Conservation (phyloP, 2,797 vertebrate species). For the Lateolabrax maculatus region DNA sequence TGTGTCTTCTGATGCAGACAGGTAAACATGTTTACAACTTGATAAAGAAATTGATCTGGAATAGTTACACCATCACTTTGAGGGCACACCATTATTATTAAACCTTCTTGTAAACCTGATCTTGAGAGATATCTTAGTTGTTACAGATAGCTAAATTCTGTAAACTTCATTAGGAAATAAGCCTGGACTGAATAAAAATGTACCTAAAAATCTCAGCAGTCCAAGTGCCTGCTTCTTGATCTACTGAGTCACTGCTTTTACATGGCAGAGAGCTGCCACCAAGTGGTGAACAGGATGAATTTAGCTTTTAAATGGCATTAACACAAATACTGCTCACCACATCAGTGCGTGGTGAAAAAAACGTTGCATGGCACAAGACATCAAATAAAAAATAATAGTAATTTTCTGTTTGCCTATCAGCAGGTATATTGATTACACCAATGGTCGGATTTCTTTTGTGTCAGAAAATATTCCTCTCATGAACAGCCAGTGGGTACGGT, state of each 20-base stretch:
- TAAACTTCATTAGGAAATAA: slow-evolving; percentile 34
- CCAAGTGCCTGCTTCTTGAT: not conserved
- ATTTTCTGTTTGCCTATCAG: not conserved
- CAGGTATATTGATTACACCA: not conserved
- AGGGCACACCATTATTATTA: slow-evolving; percentile 24
- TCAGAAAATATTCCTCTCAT: slow-evolving; percentile 18
- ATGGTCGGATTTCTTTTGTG: not conserved
- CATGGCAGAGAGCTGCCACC: slow-evolving; percentile 69
- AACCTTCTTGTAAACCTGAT: slow-evolving; percentile 53
- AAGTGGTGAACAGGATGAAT: slow-evolving; percentile 59
- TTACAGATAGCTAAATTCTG: slow-evolving; percentile 23
- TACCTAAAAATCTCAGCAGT: slow-evolving; percentile 5
- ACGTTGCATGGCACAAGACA: slow-evolving; percentile 26
- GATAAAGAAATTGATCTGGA: slow-evolving; percentile 29
- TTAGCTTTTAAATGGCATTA: slow-evolving; percentile 12
- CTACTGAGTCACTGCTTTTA: slow-evolving; percentile 9
- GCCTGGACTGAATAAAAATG: slow-evolving; percentile 1
- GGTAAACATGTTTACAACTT: slow-evolving; percentile 54
- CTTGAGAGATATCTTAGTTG: slow-evolving; percentile 19
- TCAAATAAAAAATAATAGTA: not conserved
- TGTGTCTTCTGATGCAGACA: slow-evolving; percentile 46
- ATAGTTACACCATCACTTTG: slow-evolving; percentile 22
- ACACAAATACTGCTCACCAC: slow-evolving; percentile 11
- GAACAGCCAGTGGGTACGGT: not conserved
- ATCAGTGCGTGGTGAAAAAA: not conserved